Conservation (phyloP, 2,888 invertebrate species). For the Crioceris asparagi region DNA sequence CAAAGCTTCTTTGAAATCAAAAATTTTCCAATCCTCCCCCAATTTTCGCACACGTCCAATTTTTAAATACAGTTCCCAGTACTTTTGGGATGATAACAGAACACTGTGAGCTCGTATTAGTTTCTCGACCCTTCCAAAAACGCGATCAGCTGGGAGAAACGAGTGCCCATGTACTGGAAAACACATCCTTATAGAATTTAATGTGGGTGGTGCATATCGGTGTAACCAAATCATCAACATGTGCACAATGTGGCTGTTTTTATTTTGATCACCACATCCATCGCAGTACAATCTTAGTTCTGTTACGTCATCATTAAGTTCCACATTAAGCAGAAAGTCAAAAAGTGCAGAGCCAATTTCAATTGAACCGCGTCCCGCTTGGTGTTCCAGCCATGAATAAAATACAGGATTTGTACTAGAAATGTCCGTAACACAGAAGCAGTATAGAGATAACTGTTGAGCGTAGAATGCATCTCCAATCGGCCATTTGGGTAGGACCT, state of each 20-base stretch:
- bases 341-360: conserved; percentile 1
- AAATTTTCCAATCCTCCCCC: too few relatives aligned
- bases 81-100: too few relatives aligned
- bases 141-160: conserved; percentile 3
- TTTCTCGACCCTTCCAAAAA: too few relatives aligned
- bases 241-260: conserved; percentile 6
- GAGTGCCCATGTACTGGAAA: background rate
- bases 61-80: too few relatives aligned
- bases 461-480: conserved; percentile 17
- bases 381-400: conserved; percentile 14
- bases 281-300: conserved; percentile 4
- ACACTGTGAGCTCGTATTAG: too few relatives aligned
- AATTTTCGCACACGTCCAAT: too few relatives aligned
- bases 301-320: background rate
- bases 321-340: background rate
- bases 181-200: background rate
- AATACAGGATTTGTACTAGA: conserved; percentile 11
- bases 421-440: conserved; percentile 13
- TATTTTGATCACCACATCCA: conserved; percentile 7
- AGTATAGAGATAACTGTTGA: conserved; percentile 15
- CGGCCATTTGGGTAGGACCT: conserved; percentile 17
- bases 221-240: conserved; percentile 3
- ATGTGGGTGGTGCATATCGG: background rate
- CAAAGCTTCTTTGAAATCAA: too few relatives aligned
- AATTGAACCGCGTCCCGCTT: background rate